phyloP scores from a whole-genome alignment of 2,113 vertebrate species.

The Albula goreensis region DNA sequence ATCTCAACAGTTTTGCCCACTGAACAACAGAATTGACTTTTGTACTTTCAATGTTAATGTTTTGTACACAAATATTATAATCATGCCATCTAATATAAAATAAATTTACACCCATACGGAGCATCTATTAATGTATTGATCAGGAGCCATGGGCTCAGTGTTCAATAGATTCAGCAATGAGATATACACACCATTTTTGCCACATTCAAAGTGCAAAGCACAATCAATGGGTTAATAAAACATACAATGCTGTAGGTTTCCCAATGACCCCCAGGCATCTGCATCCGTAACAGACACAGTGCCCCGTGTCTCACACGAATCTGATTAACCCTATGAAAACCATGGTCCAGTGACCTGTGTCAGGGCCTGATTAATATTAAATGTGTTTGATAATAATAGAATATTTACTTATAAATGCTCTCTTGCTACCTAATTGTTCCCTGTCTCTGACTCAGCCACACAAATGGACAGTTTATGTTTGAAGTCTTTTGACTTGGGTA shows the following conservation, averaged over 20 bases:
- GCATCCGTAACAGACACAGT: neutral
- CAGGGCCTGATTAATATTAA: constrained; percentile 63
- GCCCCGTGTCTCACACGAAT: constrained; percentile 20
- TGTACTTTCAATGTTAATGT: neutral
- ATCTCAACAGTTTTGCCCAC: neutral
- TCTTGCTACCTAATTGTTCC: constrained; percentile 33
- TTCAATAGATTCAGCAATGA: constrained; percentile 37
- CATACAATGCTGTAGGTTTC: constrained; percentile 50
- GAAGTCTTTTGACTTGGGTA: constrained; percentile 41
- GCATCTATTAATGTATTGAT: constrained; percentile 8
- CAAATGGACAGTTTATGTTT: constrained; percentile 23
- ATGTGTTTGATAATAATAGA: constrained; percentile 59
- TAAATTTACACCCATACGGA: neutral
- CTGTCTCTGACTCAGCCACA: constrained; percentile 42
- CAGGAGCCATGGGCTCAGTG: neutral
- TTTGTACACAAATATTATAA: neutral
- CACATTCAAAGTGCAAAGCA: constrained; percentile 60
- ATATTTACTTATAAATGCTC: constrained; percentile 10
- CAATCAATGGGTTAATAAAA: constrained; percentile 68
- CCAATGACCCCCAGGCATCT: constrained; percentile 49
- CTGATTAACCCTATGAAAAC: constrained; percentile 63
- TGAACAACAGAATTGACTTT: neutral
- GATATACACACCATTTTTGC: constrained; percentile 48
- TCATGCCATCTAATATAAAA: neutral
- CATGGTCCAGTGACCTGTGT: constrained; percentile 54